phyloP scores from a whole-genome alignment of 2,888 invertebrate genomes.

The Hypsopygia costalis region DNA sequence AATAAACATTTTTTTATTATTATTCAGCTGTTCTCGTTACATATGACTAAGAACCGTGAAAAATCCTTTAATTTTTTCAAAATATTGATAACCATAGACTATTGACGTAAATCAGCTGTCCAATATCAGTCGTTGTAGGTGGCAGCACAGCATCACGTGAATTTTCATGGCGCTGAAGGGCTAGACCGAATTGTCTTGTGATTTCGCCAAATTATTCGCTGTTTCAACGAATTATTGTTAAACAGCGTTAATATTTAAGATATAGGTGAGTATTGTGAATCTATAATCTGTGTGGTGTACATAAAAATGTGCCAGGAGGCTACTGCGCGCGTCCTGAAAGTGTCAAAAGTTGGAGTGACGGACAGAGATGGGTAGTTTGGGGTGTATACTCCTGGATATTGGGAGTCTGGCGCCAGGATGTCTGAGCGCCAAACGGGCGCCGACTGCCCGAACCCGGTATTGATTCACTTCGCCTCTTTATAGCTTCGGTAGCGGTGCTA shows the following conservation, averaged over 20 bases:
- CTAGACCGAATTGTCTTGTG: conserved; percentile 80
- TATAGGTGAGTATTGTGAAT: conserved; percentile 61
- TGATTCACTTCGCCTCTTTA: conserved; percentile 48
- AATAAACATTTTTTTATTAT: too few relatives aligned
- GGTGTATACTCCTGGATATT: conserved; percentile 51
- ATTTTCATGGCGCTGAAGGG: conserved; percentile 82
- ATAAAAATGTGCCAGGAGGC: conserved; percentile 23
- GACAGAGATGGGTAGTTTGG: conserved; percentile 59
- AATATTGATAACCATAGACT: conserved; percentile 56
- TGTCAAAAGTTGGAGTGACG: conserved; percentile 63
- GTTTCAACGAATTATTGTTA: conserved; percentile 67
- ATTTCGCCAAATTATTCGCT: conserved; percentile 77
- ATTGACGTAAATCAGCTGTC: conserved; percentile 81
- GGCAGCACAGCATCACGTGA: conserved; percentile 84
- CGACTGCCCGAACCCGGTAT: conserved; percentile 47
- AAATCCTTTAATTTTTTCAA: not conserved
- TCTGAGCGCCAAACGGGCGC: conserved; percentile 60
- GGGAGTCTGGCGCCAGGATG: conserved; percentile 61
- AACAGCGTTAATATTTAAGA: conserved; percentile 72
- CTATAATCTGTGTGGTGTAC: conserved; percentile 25
- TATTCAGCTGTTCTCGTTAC: too few relatives aligned
- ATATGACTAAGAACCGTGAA: too few relatives aligned
- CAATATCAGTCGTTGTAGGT: conserved; percentile 69
- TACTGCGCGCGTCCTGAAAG: conserved; percentile 67
- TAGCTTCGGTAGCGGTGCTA: conserved; percentile 30